Percentiles rank a stretch among this genome's conserved stretches.
Evolutionary conservation across 92 coral and sea anemone genomes (phyloP).

Genomic region (Meandrina meandrites): DNA sequence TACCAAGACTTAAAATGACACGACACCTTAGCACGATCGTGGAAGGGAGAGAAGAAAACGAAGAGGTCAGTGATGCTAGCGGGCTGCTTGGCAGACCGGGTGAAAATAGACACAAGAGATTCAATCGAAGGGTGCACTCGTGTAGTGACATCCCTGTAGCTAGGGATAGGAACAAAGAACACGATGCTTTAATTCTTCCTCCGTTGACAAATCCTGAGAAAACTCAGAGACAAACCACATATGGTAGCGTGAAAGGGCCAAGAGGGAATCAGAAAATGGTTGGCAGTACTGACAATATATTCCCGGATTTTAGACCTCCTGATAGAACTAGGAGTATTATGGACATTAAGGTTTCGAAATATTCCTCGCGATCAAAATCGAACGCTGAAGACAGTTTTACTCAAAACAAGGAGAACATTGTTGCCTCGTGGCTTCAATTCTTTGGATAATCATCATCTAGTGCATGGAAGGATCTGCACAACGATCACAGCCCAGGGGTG

Average conservation of each 20-base stretch:
- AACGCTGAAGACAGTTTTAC: conserved; percentile 1
- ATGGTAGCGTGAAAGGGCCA: not conserved
- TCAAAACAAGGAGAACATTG: conserved; percentile 46
- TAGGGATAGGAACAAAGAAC: not conserved
- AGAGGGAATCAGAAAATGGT: not conserved
- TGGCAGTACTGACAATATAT: conserved; percentile 1
- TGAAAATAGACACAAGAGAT: conserved; percentile 6
- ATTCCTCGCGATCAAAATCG: not conserved
- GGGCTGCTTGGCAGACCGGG: not conserved
- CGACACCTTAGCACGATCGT: conserved; percentile 44
- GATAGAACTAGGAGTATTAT: not conserved
- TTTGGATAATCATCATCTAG: conserved; percentile 17
- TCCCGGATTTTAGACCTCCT: conserved; percentile 37
- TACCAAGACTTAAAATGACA: conserved; percentile 31
- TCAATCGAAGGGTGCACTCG: conserved; percentile 24
- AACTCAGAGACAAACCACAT: conserved; percentile 3
- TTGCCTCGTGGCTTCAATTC: conserved; percentile 48
- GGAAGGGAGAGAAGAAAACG: conserved; percentile 30
- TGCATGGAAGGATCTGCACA: not conserved
- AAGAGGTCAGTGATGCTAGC: conserved; percentile 7
- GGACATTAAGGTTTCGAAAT: conserved; percentile 21
- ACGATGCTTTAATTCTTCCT: conserved; percentile 12
- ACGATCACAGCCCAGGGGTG: not conserved
- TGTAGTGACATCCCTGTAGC: conserved; percentile 22
- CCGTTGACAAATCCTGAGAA: not conserved